Conservation (phyloP, 2,888 invertebrate species). For the Metalampra italica region DNA sequence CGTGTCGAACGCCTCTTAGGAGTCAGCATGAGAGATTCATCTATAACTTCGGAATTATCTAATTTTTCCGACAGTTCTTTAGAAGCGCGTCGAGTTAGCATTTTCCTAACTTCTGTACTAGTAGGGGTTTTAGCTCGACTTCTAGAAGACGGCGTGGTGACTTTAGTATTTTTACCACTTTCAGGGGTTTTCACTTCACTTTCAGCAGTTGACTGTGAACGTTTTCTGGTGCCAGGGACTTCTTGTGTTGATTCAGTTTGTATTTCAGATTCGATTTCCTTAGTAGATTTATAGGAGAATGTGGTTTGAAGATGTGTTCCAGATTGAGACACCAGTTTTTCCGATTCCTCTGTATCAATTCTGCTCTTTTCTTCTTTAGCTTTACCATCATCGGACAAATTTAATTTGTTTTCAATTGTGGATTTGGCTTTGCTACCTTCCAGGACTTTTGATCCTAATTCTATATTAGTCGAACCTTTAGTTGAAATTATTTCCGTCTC, state of each 20-base stretch:
- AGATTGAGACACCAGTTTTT: conserved; percentile 11
- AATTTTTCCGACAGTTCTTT: conserved; percentile 48
- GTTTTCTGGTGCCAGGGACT: conserved; percentile 48
- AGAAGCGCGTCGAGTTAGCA: conserved; percentile 60
- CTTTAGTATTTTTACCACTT: conserved; percentile 15
- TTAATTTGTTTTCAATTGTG: not conserved
- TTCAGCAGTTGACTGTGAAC: conserved; percentile 39
- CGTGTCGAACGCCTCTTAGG: conserved; percentile 46
- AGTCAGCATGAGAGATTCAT: conserved; percentile 39
- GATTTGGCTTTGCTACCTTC: not conserved
- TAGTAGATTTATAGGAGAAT: conserved; percentile 21
- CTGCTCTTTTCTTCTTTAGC: conserved; percentile 9
- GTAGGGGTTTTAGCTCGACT: conserved; percentile 49
- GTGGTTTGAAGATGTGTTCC: conserved; percentile 23
- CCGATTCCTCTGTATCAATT: conserved; percentile 6
- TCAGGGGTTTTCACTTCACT: conserved; percentile 39
- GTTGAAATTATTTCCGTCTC: conserved; percentile 8
- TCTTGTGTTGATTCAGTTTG: conserved; percentile 7
- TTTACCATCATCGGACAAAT: not conserved
- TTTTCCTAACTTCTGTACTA: conserved; percentile 50
- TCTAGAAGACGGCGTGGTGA: conserved; percentile 27
- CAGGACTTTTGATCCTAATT: not conserved
- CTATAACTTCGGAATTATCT: conserved; percentile 36
- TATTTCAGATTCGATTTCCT: conserved; percentile 7
- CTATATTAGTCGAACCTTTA: not conserved